phyloP scores from a whole-genome alignment of 1,140 invertebrate species.

The Spodoptera litura region DNA sequence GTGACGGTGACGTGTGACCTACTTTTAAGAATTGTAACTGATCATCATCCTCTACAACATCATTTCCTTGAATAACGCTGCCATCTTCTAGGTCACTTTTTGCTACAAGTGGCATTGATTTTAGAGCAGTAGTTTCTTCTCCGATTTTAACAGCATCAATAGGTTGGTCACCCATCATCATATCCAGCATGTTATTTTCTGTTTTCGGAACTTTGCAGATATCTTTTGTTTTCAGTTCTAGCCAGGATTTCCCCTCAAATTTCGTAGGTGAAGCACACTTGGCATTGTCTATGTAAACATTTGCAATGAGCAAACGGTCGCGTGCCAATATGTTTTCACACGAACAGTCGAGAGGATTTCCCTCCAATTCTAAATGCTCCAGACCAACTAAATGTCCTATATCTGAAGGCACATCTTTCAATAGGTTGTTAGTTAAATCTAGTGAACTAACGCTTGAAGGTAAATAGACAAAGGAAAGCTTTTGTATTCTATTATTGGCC shows the following conservation, averaged over 20 bases:
- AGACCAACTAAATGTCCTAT: constrained; percentile 84
- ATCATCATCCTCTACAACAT: constrained; percentile 77
- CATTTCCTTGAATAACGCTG: constrained; percentile 71
- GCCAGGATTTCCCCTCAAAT: constrained; percentile 84
- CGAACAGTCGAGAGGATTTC: constrained; percentile 87
- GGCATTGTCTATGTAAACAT: constrained; percentile 86
- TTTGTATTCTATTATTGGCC: constrained; percentile 86
- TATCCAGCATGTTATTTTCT: constrained; percentile 78
- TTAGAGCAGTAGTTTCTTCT: constrained; percentile 74
- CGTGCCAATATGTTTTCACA: constrained; percentile 87
- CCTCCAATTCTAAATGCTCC: constrained; percentile 86
- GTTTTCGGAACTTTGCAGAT: constrained; percentile 81
- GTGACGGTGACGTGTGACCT: constrained; percentile 60
- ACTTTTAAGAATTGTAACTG: constrained; percentile 77
- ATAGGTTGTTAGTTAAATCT: constrained; percentile 88
- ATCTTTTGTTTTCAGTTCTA: constrained; percentile 86
- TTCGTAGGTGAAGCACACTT: constrained; percentile 85
- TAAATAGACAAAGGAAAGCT: constrained; percentile 82
- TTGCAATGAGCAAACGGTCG: constrained; percentile 83
- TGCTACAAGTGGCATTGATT: constrained; percentile 75
- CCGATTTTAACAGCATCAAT: constrained; percentile 75
- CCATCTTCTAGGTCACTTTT: constrained; percentile 78
- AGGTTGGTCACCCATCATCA: constrained; percentile 88
- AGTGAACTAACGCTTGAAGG: constrained; percentile 87
- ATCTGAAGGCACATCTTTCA: constrained; percentile 87